A percentile compares a stretch with the other conserved stretches of the same genome.
Evolutionary conservation across 1,140 invertebrate species (phyloP).

Genomic region (Solen grandis): DNA sequence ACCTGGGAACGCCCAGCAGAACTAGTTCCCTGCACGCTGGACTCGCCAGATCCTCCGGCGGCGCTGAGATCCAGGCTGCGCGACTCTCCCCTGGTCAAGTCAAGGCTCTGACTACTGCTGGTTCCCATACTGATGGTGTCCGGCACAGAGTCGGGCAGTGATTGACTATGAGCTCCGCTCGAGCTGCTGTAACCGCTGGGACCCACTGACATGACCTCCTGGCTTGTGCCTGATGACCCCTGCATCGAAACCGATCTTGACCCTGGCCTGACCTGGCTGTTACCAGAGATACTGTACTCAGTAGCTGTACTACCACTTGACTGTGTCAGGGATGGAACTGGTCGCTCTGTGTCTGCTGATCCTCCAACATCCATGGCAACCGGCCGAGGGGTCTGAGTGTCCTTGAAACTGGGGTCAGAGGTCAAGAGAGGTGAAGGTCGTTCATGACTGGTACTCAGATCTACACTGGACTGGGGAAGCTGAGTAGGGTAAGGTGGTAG

Average conservation of each 20-base stretch:
- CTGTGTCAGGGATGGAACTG: not conserved
- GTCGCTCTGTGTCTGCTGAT: not conserved
- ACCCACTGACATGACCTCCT: constrained; percentile 4
- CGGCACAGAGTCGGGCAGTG: not conserved
- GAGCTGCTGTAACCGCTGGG: not conserved
- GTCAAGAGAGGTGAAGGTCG: too few species aligned
- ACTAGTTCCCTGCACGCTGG: not conserved
- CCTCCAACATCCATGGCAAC: too few species aligned
- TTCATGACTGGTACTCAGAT: too few species aligned
- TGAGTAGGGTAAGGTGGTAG: too few species aligned
- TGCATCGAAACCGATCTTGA: constrained; percentile 6
- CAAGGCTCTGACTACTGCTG: not conserved
- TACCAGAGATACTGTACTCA: constrained; percentile 35
- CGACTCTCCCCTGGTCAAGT: not conserved
- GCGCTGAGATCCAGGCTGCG: constrained; percentile 12
- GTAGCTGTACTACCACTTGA: constrained; percentile 14
- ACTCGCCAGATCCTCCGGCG: not conserved
- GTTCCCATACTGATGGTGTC: not conserved
- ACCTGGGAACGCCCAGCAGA: not conserved
- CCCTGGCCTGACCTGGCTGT: constrained; percentile 18
- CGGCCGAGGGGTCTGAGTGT: too few species aligned
- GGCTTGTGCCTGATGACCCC: constrained; percentile 10
- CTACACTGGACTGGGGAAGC: too few species aligned
- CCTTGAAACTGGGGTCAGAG: too few species aligned
- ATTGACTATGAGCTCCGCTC: not conserved